Evolutionary conservation across 2,113 vertebrate genomes (phyloP).

Genomic region (Peucedramus taeniatus): DNA sequence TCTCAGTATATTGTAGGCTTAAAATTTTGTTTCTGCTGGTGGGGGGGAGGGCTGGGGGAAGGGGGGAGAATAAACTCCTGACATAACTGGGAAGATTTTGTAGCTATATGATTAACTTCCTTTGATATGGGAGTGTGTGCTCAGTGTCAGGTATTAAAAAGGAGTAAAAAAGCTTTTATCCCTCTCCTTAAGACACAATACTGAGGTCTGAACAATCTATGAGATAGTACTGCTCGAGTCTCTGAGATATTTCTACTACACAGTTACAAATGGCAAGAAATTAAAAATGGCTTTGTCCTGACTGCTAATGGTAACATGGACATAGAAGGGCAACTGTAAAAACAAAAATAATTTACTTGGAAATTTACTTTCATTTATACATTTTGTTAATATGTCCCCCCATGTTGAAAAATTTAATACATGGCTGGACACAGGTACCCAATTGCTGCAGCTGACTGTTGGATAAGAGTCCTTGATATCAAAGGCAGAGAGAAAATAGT

Average conservation of each 20-base stretch:
- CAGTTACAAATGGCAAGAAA: background rate
- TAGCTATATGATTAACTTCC: background rate
- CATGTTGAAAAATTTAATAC: background rate
- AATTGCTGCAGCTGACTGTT: background rate
- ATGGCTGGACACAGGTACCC: background rate
- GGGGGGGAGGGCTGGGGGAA: fast-evolving
- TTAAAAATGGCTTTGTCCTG: background rate
- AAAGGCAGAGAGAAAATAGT: background rate
- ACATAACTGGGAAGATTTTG: background rate
- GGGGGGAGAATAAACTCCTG: background rate
- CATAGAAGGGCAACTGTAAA: background rate
- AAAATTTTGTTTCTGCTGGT: background rate
- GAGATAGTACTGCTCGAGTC: background rate
- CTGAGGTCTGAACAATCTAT: background rate
- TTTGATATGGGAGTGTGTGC: background rate
- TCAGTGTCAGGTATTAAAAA: background rate
- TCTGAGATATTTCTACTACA: background rate
- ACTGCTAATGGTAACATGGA: background rate
- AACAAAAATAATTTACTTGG: background rate
- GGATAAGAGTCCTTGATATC: background rate
- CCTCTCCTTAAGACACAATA: background rate
- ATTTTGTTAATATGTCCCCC: background rate
- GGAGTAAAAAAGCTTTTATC: background rate
- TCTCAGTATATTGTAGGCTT: background rate
- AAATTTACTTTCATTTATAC: background rate